Evolutionary conservation across 2,113 vertebrate species (phyloP), one percentile per base, ranked within the genome.

Genomic region (Camelus dromedarius): DNA sequence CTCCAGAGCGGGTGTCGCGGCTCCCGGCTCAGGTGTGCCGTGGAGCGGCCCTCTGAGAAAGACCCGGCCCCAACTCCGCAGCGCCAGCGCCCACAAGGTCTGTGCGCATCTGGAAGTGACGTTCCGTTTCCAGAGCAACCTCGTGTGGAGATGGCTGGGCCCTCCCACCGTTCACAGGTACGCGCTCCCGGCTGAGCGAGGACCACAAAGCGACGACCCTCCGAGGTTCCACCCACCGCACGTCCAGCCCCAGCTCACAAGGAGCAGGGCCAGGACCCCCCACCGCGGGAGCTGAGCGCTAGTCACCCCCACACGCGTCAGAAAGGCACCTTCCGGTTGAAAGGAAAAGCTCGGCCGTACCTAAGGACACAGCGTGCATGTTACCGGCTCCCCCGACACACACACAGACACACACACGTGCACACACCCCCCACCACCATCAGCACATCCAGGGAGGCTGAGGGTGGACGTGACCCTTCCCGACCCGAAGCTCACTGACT

Each of bases 271-370:
- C 2, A 42, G 2, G 24, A 50, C 10, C 19, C 28, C 1, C 67
- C n/a, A 0, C 0, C 0, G 20, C 9, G 3, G 0, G 6, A 64
- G 24, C 19, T 0, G 1, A 26, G 5, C 52, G 18, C 30, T 52
- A 26, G 3, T 6, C 16, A 26, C 12, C 6, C 24, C 6, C 13
- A 19, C 48, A 24, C 73, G 8, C 64, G 16, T 46, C 24, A 5
- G 19, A 82, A 72, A 83, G 8, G 8, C 3, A 32, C 60, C 58
- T 82, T 52, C 28, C 32, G 72, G 70, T 6, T 8, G 46, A 89
- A 10, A 30, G 66, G 9, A 1, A 56, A 79, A 38, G 15, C 3
- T 35, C 84, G 66, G 66, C 16, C 3, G n/a, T 24, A 50, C 11
- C n/a, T 64, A 26, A 79, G 48, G 30, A 77, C 14, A 56, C 13